phyloP scores from a whole-genome alignment of 2,113 vertebrate genomes.

The Mustelus asterias region DNA sequence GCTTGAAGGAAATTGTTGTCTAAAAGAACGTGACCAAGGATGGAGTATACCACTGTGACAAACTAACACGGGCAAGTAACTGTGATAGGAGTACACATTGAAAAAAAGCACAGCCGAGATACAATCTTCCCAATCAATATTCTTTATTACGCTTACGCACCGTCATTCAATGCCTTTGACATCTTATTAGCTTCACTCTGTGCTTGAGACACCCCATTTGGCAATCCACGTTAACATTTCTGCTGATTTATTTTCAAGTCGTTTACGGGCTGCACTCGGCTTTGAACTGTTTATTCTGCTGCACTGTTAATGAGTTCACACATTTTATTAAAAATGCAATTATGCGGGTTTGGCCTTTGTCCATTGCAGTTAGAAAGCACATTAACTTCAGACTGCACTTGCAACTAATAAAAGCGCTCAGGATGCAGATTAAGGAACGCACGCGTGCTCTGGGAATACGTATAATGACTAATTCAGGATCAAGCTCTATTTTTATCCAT shows the following conservation, averaged over 20 bases:
- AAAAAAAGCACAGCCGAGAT: not conserved
- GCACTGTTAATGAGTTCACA: not conserved
- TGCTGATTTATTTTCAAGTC: not conserved
- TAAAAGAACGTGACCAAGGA: not conserved
- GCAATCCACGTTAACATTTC: not conserved
- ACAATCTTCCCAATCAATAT: not conserved
- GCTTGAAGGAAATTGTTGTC: not conserved
- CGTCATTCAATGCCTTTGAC: not conserved
- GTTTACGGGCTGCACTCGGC: not conserved
- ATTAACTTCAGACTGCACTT: not conserved
- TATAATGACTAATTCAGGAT: not conserved
- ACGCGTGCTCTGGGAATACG: not conserved
- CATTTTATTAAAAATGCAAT: constrained; percentile 10
- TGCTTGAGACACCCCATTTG: not conserved
- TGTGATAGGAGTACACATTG: not conserved
- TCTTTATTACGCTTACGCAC: not conserved
- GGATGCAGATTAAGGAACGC: not conserved
- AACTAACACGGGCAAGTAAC: not conserved
- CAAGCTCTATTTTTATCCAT: not conserved
- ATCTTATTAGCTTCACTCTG: constrained; percentile 16
- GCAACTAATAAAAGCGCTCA: not conserved
- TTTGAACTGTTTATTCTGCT: not conserved
- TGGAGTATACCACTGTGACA: not conserved
- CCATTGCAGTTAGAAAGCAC: not conserved
- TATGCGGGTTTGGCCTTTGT: not conserved